Conservation (phyloP, 1,140 invertebrate species). For the Lucilia sericata region DNA sequence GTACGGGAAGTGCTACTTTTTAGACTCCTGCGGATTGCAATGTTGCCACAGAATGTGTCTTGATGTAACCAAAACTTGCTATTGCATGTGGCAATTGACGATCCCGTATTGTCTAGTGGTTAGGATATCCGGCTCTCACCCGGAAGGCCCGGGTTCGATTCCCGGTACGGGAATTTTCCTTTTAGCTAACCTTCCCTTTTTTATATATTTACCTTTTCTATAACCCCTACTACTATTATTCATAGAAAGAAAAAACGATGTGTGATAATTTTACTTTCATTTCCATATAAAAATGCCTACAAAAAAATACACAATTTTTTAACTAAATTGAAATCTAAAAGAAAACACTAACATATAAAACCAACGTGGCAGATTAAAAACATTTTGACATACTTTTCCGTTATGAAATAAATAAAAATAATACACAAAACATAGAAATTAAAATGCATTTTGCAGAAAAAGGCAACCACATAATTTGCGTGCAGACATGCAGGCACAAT, state of each 20-base stretch:
- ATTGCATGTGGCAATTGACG: neutral
- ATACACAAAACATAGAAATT: neutral
- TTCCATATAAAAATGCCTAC: conserved; percentile 39
- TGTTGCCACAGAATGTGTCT: too few relatives aligned
- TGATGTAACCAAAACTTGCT: too few relatives aligned
- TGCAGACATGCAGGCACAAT: conserved; percentile 31
- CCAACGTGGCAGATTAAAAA: conserved; percentile 52
- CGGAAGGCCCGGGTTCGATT: conserved; percentile 88
- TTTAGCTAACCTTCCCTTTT: conserved; percentile 12
- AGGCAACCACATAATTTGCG: conserved; percentile 17
- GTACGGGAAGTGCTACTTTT: conserved; percentile 72
- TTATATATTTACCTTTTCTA: conserved; percentile 3
- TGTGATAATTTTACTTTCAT: conserved; percentile 41
- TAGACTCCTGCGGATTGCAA: too few relatives aligned
- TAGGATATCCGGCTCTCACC: conserved; percentile 88
- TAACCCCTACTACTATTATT: neutral
- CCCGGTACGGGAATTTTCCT: conserved; percentile 77
- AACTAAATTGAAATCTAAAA: conserved; percentile 46
- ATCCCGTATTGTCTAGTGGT: conserved; percentile 80
- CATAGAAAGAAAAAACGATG: neutral
- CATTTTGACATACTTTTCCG: conserved; percentile 42
- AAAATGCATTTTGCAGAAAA: neutral
- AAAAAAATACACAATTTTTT: neutral
- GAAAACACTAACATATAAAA: conserved; percentile 62
- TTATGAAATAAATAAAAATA: conserved; percentile 14